Evolutionary conservation across 2,113 vertebrate species (phyloP), one percentile per base, ranked within the genome.

Genomic region (Calidris pugnax): DNA sequence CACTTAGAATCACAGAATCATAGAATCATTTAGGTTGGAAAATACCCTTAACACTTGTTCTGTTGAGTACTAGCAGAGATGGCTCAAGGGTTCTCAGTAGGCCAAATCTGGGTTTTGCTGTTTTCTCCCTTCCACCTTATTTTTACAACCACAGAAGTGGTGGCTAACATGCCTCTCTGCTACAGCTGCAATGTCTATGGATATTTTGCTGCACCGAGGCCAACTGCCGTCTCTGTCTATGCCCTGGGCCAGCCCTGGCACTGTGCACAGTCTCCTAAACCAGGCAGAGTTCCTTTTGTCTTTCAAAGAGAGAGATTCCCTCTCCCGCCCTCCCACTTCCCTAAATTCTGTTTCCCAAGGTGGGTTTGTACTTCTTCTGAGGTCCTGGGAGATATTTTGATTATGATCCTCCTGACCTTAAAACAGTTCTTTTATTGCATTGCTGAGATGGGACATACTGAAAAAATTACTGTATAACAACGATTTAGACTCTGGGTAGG

Each of bases 101-200:
- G 15, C 3, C 45, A 55, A 56, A 68, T 47, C 2, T 51, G 26
- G 21, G 83, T 86, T 94, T 80, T 88, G 9, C 16, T 57, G 14
- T 33, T 48, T 83, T 68, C 10, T 73, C 18, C 21, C 5, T 35
- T 10, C 3, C 26, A n/a, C 5, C 6, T 12, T 23, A 27, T 51
- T 92, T 83, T 20, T 75, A 15, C 35, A 64, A 2, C 20, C 30
- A 11, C 6, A 15, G 43, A 37, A 27, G 19, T 2, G 37, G 48
- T 20, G 30, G 35, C 13, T 60, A 69, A 21, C 33, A 5, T 10
- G 13, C 3, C 10, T 53, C 28, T 59, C 64, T 71, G n/a, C 16
- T 82, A 13, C 28, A 55, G 1, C 14, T 0, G 4, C 59, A n/a
- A 33, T 7, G 5, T 7, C 8, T 15, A 17, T 12, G 32, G 26